These are phyloP conservation scores for Crypturellus tataupa DNA, from an alignment of 2,797 vertebrate genomes.

Conservation along the genomic window DNA sequence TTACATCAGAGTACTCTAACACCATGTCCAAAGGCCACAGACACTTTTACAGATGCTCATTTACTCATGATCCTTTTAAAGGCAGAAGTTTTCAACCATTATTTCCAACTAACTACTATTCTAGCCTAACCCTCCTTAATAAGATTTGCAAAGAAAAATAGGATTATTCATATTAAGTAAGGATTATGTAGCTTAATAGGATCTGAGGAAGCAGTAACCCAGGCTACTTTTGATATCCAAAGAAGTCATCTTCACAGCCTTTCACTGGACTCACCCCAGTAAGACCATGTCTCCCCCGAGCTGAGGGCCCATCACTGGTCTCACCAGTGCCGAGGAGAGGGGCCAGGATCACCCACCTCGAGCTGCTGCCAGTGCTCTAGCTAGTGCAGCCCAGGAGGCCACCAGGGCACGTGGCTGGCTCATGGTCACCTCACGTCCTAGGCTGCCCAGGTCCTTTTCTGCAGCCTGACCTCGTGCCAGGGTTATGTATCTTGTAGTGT, in stretches of 20 bases:
- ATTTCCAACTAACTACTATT: background rate
- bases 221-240: background rate
- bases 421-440: background rate
- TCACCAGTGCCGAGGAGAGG: background rate
- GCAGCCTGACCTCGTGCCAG: background rate
- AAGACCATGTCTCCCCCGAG: background rate
- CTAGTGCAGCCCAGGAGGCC: background rate
- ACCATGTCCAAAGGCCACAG: fast-evolving
- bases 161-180: background rate
- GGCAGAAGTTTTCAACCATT: background rate
- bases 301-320: background rate
- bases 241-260: too few species aligned
- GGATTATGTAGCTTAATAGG: background rate
- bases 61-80: background rate
- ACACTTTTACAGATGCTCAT: background rate
- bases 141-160: background rate
- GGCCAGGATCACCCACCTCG: background rate
- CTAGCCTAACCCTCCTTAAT: background rate
- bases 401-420: background rate
- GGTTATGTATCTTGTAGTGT: too few species aligned
- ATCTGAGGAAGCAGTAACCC: background rate
- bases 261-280: background rate
- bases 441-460: too few species aligned
- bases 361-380: too few species aligned
- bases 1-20: too few species aligned